Evolutionary conservation across 2,888 invertebrate species (phyloP).

Genomic region (Agonopterix subpropinquella): DNA sequence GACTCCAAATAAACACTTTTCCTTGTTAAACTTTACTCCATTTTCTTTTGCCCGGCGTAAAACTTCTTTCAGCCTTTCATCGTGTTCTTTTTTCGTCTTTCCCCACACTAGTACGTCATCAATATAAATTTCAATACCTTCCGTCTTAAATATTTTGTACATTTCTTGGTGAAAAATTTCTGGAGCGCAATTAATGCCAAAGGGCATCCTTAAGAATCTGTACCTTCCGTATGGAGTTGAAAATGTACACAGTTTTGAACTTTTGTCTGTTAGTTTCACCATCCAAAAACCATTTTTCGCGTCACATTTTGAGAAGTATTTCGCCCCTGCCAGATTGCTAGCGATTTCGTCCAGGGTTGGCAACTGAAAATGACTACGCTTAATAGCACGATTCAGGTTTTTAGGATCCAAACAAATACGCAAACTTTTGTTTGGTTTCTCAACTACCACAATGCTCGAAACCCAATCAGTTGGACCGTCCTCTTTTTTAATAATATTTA

Average conservation of each 20-base stretch:
- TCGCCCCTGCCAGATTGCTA: conserved; percentile 9
- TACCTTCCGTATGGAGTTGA: conserved; percentile 8
- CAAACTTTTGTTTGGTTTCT: conserved; percentile 5
- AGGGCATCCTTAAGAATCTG: conserved; percentile 9
- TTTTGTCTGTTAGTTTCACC: conserved; percentile 5
- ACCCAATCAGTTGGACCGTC: conserved; percentile 11
- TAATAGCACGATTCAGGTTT: conserved; percentile 6
- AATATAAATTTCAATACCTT: conserved; percentile 6
- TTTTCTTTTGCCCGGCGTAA: background rate
- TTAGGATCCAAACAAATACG: conserved; percentile 9
- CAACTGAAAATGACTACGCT: conserved; percentile 11
- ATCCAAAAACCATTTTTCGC: conserved; percentile 12
- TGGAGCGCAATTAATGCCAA: conserved; percentile 7
- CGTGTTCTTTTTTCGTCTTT: conserved; percentile 7
- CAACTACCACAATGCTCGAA: conserved; percentile 6
- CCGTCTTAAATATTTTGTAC: conserved; percentile 9
- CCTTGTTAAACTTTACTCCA: conserved; percentile 7
- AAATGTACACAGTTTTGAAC: conserved; percentile 10
- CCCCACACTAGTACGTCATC: conserved; percentile 8
- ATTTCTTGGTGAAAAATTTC: conserved; percentile 12
- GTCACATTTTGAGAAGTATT: conserved; percentile 9
- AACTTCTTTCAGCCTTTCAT: conserved; percentile 5
- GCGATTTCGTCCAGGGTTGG: conserved; percentile 7
- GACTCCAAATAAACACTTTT: conserved; percentile 2
- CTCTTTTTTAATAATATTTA: conserved; percentile 4